These are phyloP conservation scores for Drosophila monieri DNA, from an alignment of 2,888 invertebrate species.

Conservation along the genomic window DNA sequence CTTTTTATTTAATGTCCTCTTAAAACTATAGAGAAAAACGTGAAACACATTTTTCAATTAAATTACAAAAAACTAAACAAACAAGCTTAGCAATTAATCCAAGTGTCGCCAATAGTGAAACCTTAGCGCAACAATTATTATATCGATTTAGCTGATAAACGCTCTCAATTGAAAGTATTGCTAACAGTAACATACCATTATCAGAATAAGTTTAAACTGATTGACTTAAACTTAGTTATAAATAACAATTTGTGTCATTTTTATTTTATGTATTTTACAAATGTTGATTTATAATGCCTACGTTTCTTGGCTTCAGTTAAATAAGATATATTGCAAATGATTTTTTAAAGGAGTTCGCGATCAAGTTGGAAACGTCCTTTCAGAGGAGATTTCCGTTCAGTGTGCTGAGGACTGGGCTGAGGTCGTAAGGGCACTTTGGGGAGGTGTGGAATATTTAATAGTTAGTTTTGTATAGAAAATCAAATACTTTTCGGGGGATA, in stretches of 20 bases:
- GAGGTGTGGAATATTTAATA: conserved; percentile 2
- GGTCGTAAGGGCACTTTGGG: conserved; percentile 65
- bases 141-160: conserved; percentile 15
- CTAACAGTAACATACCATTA: conserved; percentile 51
- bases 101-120: conserved; percentile 58
- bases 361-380: conserved; percentile 24
- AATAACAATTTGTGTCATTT: conserved; percentile 48
- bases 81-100: conserved; percentile 65
- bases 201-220: conserved; percentile 16
- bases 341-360: conserved; percentile 41
- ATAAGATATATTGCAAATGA: conserved; percentile 64
- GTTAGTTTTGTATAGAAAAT: conserved; percentile 28
- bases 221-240: conserved; percentile 40
- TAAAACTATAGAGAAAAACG: conserved; percentile 61
- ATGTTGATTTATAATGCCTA: conserved; percentile 40
- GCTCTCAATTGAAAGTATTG: conserved; percentile 30
- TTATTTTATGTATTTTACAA: conserved; percentile 52
- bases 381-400: conserved; percentile 33
- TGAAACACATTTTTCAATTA: conserved; percentile 59
- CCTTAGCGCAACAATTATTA: conserved; percentile 69
- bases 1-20: conserved; percentile 64
- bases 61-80: conserved; percentile 62
- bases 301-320: conserved; percentile 18
- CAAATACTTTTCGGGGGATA: conserved; percentile 38
- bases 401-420: conserved; percentile 60